Evolutionary conservation across 2,797 vertebrate genomes (phyloP), one percentile per base, ranked within the genome.

Genomic region (Pangasius djambal): DNA sequence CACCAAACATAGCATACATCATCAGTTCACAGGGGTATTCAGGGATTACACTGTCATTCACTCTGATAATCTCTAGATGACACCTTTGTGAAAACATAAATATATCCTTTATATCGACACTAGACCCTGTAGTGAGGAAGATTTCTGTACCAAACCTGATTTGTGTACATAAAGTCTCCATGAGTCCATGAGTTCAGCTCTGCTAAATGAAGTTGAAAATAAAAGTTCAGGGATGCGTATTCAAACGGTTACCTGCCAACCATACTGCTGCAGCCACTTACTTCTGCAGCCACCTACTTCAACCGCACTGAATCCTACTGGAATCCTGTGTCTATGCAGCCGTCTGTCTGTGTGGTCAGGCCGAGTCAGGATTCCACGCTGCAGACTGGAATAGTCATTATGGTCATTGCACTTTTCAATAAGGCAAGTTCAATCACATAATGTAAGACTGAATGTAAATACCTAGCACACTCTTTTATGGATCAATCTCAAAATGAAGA

Each of bases 61-160:
- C 31, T 37, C 18, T 81, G 18, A 81, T 81, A 20, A 81, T 81
- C n/a, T 57, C 52, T 37, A 81, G 20, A 81, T 34, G 77, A 81
- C n/a, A 81, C 50, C 28, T 52, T 55, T 18, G 75, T 52, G 28
- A 78, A 31, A 52, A 16, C 28, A 78, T 52, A 78, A 52, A 79
- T 3, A 52, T 55, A 18, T 18, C 28, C 44, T 78, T 55, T 50
- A n/a, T 18, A 78, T 52, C 4, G 28, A 52, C 28, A 52, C 48
- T 28, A 78, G 75, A 78, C 48, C 13, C 52, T 52, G 52, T n/a
- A 3, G 28, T 15, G 48, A 28, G 52, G 75, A n/a, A 59, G 20
- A 22, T 59, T 37, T 59, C 16, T 2, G 1, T 22, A 16, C 31
- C 12, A 34, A 57, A 34, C 31, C 52, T 22, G 15, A 31, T 52